Evolutionary conservation across 1,140 invertebrate species (phyloP), one percentile per base, ranked within the genome.

Genomic region (Tetramorium alpestre): DNA sequence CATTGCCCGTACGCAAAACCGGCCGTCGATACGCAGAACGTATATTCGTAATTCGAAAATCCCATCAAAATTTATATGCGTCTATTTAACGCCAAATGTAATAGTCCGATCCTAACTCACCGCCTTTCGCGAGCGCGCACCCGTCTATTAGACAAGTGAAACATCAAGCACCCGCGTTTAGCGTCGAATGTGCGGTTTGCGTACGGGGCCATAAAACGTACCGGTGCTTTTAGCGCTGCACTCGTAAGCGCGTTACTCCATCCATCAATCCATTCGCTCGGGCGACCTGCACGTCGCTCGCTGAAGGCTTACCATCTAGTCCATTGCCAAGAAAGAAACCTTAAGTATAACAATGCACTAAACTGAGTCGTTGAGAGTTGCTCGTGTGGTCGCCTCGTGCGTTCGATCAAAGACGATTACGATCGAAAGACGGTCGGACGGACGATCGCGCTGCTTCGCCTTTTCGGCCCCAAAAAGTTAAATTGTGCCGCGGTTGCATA

Each of bases 241-340:
- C 80, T 84, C 80, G 13, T 58, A 44, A 56, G 25, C 69, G 49
- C 49, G 28, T 73, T 60, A 38, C 80, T 47, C 80, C 80, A 41
- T 73, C 70, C 64, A 58, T 47, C 80, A 75, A 84, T 75, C 80
- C 13, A 62, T 49, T 28, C 41, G 80, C 25, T 91, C 91, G 89
- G 91, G 86, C 91, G 91, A 92, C 92, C 92, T 91, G 93, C 88
- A 89, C 86, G 87, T 91, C 92, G 90, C 91, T 94, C 92, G 93
- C 93, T 6, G 91, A 91, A 92, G 85, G 92, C 93, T 93, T 94
- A 93, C 47, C 93, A 95, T 94, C 93, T 95, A 95, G 94, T 95
- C 95, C 94, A 95, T 95, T 95, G 94, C 94, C 94, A 95, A 95
- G 94, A 93, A 92, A 88, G 94, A 95, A 95, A 95, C 94, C 95